These are phyloP conservation scores for Agrochola lota DNA, from an alignment of 2,888 invertebrate species.

Conservation along the genomic window DNA sequence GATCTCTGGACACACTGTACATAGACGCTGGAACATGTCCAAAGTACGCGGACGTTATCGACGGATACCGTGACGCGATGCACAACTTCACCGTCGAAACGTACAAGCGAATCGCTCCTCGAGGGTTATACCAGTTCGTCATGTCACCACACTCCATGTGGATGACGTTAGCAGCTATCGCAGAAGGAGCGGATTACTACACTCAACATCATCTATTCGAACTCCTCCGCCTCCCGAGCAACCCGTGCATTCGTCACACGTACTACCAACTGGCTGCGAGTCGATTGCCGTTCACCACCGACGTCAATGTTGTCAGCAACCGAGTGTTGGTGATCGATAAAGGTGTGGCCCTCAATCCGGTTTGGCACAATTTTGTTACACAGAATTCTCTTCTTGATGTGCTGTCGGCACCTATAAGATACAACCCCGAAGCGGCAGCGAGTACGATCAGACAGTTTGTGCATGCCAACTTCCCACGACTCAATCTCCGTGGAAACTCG, in stretches of 20 bases:
- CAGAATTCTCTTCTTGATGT: conserved; percentile 49
- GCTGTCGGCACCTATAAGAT: conserved; percentile 45
- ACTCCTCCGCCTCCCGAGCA: conserved; percentile 46
- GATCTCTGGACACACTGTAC: conserved; percentile 30
- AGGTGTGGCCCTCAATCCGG: conserved; percentile 26
- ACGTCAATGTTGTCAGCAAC: conserved; percentile 32
- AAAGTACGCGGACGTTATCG: conserved; percentile 25
- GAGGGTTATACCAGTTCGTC: conserved; percentile 48
- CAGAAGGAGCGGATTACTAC: conserved; percentile 56
- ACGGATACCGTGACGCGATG: conserved; percentile 44
- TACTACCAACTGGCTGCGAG: conserved; percentile 53
- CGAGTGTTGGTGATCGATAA: conserved; percentile 52
- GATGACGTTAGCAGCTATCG: conserved; percentile 57
- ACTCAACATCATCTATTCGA: conserved; percentile 53
- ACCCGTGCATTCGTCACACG: conserved; percentile 49
- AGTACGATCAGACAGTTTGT: conserved; percentile 28
- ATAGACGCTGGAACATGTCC: conserved; percentile 31
- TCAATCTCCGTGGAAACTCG: conserved; percentile 55
- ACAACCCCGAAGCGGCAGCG: conserved; percentile 24
- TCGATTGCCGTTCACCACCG: conserved; percentile 9
- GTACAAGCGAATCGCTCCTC: conserved; percentile 37
- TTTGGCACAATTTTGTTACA: conserved; percentile 45
- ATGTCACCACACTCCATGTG: conserved; percentile 57
- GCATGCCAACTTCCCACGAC: conserved; percentile 17
- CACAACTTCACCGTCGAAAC: conserved; percentile 53